These are phyloP conservation scores for Leptinotarsa lineolata DNA, from an alignment of 1,140 invertebrate species.

Conservation along the genomic window DNA sequence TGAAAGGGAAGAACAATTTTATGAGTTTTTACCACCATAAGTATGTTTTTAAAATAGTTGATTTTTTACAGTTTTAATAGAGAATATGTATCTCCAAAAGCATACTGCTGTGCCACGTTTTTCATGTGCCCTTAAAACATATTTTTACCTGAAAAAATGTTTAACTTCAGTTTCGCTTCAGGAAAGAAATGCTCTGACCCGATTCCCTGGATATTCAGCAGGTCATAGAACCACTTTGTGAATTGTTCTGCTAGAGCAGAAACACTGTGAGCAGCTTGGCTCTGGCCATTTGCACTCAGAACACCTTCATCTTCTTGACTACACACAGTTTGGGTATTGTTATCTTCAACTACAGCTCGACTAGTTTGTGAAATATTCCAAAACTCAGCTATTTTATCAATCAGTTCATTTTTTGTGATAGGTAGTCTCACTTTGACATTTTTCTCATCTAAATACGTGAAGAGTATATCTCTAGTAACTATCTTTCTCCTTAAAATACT, in stretches of 20 bases:
- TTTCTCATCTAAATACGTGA: slow-evolving; percentile 57
- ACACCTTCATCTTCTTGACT: slow-evolving; percentile 1
- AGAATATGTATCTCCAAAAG: no score
- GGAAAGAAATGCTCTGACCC: slow-evolving; percentile 63
- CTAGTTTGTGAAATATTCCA: slow-evolving; percentile 50
- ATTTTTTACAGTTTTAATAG: no score
- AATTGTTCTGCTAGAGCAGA: slow-evolving; percentile 62
- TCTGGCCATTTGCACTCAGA: slow-evolving; percentile 16
- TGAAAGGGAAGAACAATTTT: no score
- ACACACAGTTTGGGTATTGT: slow-evolving; percentile 16
- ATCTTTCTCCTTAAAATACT: slow-evolving; percentile 57
- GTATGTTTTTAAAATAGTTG: no score
- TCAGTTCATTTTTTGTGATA: slow-evolving; percentile 58
- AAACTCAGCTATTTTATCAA: slow-evolving; percentile 54
- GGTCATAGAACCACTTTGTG: slow-evolving; percentile 64
- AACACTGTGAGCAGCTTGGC: slow-evolving; percentile 39
- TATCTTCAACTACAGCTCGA: slow-evolving; percentile 5
- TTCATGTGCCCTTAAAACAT: no score
- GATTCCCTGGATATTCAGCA: slow-evolving; percentile 60
- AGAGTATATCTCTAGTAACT: slow-evolving; percentile 58
- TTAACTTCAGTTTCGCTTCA: slow-evolving; percentile 54
- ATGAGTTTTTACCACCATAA: no score
- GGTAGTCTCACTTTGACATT: slow-evolving; percentile 52
- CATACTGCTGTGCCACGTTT: no score
- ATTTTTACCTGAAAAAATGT: slow-evolving; percentile 28